Evolutionary conservation across 37 sponge, comb jelly and placozoan species (phyloP).

Genomic region (Mnemiopsis leidyi): DNA sequence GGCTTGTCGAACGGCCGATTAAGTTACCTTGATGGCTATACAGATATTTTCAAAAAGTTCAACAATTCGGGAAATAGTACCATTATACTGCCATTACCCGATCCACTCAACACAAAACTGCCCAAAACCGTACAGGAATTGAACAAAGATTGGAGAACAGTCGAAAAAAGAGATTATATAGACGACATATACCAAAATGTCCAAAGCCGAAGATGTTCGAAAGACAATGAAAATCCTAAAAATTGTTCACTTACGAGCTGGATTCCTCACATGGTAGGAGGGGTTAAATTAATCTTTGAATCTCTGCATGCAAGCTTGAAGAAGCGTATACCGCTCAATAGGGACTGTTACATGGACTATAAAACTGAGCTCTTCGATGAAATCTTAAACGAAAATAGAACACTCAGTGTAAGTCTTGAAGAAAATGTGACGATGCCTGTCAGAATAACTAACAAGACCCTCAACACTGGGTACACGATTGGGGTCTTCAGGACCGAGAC

Average conservation of each 20-base stretch:
- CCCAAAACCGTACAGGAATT: not conserved
- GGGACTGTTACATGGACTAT: not conserved
- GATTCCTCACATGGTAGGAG: not conserved
- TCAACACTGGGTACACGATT: conserved; percentile 14
- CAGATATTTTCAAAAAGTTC: not conserved
- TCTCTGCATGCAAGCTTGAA: not conserved
- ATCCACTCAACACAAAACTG: not conserved
- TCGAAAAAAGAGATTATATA: not conserved
- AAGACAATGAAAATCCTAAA: not conserved
- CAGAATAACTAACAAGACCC: conserved; percentile 15
- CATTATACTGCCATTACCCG: not conserved
- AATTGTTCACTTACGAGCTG: not conserved
- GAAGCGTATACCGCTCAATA: not conserved
- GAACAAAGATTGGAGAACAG: not conserved
- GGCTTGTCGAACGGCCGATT: not conserved
- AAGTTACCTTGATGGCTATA: not conserved
- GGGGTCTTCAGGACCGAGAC: not conserved
- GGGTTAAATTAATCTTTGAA: not conserved
- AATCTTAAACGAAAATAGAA: not conserved
- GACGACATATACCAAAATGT: not conserved
- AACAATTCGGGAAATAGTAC: not conserved
- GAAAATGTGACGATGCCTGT: not conserved
- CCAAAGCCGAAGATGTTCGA: not conserved
- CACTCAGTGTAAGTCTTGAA: not conserved
- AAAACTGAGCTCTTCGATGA: not conserved